These are phyloP conservation scores for Tipula unca DNA, from an alignment of 2,888 invertebrate genomes.

Conservation along the genomic window DNA sequence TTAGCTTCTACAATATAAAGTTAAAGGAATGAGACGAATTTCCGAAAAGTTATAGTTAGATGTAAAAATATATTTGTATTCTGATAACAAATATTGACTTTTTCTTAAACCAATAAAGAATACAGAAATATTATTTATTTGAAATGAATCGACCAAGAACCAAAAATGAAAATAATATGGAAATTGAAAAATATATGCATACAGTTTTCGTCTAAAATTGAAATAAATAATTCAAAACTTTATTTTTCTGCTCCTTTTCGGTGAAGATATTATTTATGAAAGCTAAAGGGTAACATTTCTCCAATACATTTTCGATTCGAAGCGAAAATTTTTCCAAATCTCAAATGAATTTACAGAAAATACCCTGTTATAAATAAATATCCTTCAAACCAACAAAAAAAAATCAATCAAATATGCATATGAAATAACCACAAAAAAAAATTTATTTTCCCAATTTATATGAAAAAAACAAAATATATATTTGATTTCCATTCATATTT, in stretches of 20 bases:
- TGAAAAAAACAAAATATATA: background rate
- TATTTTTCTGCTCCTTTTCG: background rate
- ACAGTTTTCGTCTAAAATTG: background rate
- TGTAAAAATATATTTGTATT: background rate
- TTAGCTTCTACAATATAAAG: background rate
- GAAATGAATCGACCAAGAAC: background rate
- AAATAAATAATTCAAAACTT: slow-evolving; percentile 14
- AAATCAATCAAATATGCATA: slow-evolving; percentile 14
- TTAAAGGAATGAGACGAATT: background rate
- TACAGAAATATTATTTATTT: background rate
- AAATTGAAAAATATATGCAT: background rate
- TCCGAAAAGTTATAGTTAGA: background rate
- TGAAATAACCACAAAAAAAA: slow-evolving; percentile 3
- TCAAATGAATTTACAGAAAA: slow-evolving; percentile 2
- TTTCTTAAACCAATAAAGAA: background rate
- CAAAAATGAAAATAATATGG: background rate
- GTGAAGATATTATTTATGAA: background rate
- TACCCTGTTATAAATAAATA: slow-evolving; percentile 9
- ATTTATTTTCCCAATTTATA: background rate
- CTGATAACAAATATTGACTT: background rate
- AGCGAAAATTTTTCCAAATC: background rate
- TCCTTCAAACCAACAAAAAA: background rate
- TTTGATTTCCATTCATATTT: background rate
- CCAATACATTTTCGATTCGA: background rate
- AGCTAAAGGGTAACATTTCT: background rate